Conservation (phyloP, 2,797 vertebrate genomes). For the Sylvia borin region DNA sequence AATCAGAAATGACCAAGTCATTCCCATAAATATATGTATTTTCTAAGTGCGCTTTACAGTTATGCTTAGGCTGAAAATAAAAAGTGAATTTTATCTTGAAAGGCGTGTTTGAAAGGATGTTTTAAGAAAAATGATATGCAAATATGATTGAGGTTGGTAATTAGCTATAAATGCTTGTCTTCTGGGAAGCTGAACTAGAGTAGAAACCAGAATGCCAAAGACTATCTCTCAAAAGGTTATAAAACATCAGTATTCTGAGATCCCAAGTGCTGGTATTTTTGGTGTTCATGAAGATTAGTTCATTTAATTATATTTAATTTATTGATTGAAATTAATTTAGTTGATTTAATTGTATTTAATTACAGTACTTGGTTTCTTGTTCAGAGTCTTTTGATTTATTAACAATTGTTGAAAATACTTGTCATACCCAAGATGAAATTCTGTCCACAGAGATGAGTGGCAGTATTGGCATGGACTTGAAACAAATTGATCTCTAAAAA, state of each 20-base stretch:
- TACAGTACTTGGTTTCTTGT: not conserved
- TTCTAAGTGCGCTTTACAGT: not conserved
- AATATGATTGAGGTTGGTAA: constrained; percentile 28
- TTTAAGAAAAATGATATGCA: constrained; percentile 21
- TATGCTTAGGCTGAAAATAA: constrained; percentile 1
- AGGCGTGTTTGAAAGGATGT: constrained; percentile 13
- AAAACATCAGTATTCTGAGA: constrained; percentile 35
- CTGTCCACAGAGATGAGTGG: not conserved
- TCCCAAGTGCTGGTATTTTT: constrained; percentile 37
- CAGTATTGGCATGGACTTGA: not conserved
- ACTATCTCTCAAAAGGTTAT: not conserved
- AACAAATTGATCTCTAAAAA: not conserved
- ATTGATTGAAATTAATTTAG: constrained; percentile 28
- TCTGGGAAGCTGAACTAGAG: constrained; percentile 25
- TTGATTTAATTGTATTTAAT: constrained; percentile 57
- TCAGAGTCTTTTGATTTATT: not conserved
- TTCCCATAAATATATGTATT: not conserved
- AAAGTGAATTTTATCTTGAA: not conserved
- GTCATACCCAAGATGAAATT: not conserved
- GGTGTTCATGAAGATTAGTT: constrained; percentile 28
- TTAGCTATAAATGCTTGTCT: constrained; percentile 39
- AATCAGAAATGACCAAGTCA: constrained; percentile 10
- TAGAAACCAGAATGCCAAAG: constrained; percentile 7
- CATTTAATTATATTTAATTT: constrained; percentile 43
- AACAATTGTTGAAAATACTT: constrained; percentile 13